Evolutionary conservation across 2,113 vertebrate species (phyloP), one percentile per base, ranked within the genome.

Genomic region (Acinonyx jubatus): DNA sequence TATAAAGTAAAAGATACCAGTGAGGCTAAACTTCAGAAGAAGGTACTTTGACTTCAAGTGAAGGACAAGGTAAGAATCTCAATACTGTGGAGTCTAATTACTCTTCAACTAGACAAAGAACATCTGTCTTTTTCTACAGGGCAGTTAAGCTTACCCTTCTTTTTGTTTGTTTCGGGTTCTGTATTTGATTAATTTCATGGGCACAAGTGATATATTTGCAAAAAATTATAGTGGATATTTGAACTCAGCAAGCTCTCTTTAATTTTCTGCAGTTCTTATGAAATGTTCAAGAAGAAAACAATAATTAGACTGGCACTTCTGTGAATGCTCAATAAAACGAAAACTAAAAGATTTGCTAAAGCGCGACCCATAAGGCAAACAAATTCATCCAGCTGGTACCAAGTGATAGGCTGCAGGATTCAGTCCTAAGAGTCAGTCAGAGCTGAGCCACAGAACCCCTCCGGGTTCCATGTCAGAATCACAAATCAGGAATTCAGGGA

Each of bases 231-330:
- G 16, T 79, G 61, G 50, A 68, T 25, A 94, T 90, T 87, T 92
- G 81, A 90, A 66, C 11, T 80, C 36, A 87, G 65, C 66, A 92
- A 80, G 33, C 29, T 94, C 4, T 80, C 87, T 89, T 84, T 89
- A 50, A 85, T 71, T 94, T 92, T 93, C 76, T 71, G 29, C 31
- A 78, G 19, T 89, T 86, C 29, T 86, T 91, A 85, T 41, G 90
- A 97, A 94, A 94, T 95, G 29, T 96, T 96, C 27, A 73, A 82
- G 78, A 86, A 79, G 27, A 94, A 96, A 94, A 31, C 29, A 93
- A 13, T 41, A 41, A 45, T 83, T 81, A 91, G 11, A 57, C 27
- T 48, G 41, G 55, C 38, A 90, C 82, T 81, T 29, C 23, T 87
- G 38, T 79, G 45, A 94, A 81, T 80, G 29, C 83, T 81, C 74